Percentiles rank a stretch among this genome's conserved stretches.
Conservation (phyloP, 2,113 vertebrate genomes). For the Gulo gulo region DNA sequence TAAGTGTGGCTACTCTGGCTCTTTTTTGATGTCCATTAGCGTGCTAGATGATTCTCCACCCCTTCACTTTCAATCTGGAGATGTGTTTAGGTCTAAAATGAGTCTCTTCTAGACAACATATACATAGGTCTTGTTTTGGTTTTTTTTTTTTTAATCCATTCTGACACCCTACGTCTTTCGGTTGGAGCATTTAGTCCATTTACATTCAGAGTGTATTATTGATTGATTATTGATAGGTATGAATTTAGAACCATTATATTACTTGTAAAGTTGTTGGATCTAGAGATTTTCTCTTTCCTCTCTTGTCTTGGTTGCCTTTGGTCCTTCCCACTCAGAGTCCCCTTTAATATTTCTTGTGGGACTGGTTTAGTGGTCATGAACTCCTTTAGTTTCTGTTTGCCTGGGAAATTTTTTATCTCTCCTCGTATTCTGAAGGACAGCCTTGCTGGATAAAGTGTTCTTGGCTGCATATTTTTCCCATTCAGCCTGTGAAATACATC, state of each 20-base stretch:
- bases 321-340: neutral
- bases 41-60: neutral
- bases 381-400: too few relatives aligned
- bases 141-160: too few relatives aligned
- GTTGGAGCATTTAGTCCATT: neutral
- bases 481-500: neutral
- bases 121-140: too few relatives aligned
- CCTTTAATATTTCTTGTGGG: too few relatives aligned
- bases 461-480: too few relatives aligned
- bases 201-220: neutral
- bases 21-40: neutral
- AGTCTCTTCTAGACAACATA: too few relatives aligned
- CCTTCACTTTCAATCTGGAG: neutral
- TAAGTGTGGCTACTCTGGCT: neutral
- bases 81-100: too few relatives aligned
- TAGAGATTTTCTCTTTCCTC: neutral
- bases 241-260: neutral
- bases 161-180: too few relatives aligned
- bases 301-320: neutral
- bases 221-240: neutral
- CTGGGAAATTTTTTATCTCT: too few relatives aligned
- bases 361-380: too few relatives aligned
- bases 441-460: too few relatives aligned
- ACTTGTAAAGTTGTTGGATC: neutral
- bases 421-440: too few relatives aligned